Evolutionary conservation across 2,113 vertebrate species (phyloP), one percentile per base, ranked within the genome.

Genomic region (Origma solitaria): DNA sequence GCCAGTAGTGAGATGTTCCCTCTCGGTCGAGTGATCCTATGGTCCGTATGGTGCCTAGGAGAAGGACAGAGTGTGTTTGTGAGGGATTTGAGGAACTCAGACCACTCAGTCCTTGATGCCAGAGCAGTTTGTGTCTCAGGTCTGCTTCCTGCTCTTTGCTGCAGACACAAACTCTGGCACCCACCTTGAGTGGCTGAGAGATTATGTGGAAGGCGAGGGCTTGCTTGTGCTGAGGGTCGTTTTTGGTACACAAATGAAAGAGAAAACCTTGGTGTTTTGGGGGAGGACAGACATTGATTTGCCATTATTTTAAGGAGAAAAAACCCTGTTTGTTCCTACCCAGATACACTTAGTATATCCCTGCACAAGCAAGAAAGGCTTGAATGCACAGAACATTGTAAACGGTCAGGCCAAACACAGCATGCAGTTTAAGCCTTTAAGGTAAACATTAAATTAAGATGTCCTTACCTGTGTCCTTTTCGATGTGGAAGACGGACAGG

Each of bases 391-490:
- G 17, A 60, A 84, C 11, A 62, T 7, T 19, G 9, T 13, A 40
- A 60, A 61, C 2, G 66, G 35, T 53, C n/a, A 76, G 51, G 53
- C 23, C 57, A 89, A 95, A 50, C 65, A 27, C 33, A 37, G 23
- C 11, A 53, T 4, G 7, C 3, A 22, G 23, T 38, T 89, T 58
- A 62, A 82, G 5, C 21, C 56, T 68, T 66, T 65, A 60, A 68
- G 27, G 11, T 19, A 13, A 19, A 7, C 44, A 11, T 24, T 44
- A 62, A 70, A 49, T 25, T 24, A 77, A 62, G 13, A 13, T n/a
- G 40, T 72, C 49, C 85, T 94, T 98, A 99, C 99, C 99, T 98
- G 99, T 98, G 96, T 99, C 98, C 85, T 98, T 98, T 75, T 99
- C 97, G 27, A 99, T 98, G 90, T 38, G 84, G 97, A 99, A 99